A percentile compares a stretch with the other conserved stretches of the same genome.
Conservation (phyloP, 1,140 invertebrate genomes). For the Danaus plexippus region DNA sequence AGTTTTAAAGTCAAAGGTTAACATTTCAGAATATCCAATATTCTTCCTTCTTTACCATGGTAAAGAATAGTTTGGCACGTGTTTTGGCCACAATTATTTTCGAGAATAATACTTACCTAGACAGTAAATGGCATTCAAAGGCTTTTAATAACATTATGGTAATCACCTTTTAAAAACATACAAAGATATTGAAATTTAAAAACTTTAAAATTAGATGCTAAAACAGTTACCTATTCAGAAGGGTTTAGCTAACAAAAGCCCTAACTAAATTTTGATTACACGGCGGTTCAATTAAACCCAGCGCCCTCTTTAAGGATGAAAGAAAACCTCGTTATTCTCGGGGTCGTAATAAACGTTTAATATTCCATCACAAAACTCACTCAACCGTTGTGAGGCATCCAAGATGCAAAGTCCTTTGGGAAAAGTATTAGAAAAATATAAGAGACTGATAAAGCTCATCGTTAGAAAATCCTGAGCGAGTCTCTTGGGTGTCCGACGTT, state of each 20-base stretch:
- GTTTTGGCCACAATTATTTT: too few relatives aligned
- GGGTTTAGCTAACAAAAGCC: constrained; percentile 24
- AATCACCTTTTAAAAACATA: constrained; percentile 4
- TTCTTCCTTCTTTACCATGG: too few relatives aligned
- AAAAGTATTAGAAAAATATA: constrained; percentile 67
- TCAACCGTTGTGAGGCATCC: constrained; percentile 40
- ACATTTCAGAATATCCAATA: too few relatives aligned
- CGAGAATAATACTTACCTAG: too few relatives aligned
- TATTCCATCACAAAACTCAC: constrained; percentile 44
- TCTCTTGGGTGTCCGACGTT: constrained; percentile 58
- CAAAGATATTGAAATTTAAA: constrained; percentile 20
- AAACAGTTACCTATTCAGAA: constrained; percentile 25
- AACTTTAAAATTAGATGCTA: constrained; percentile 22
- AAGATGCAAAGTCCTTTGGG: constrained; percentile 58
- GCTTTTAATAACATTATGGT: too few relatives aligned
- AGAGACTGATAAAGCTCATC: constrained; percentile 59
- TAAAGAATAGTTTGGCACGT: too few relatives aligned
- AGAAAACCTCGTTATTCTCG: constrained; percentile 28
- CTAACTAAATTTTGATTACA: constrained; percentile 35
- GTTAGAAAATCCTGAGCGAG: constrained; percentile 41
- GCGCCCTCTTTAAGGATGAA: constrained; percentile 30
- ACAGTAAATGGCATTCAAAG: too few relatives aligned
- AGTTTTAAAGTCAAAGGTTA: too few relatives aligned
- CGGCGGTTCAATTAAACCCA: constrained; percentile 29
- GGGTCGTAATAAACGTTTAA: constrained; percentile 37